A percentile compares a stretch with the other conserved stretches of the same genome.
Conservation (phyloP, 2,113 vertebrate species). For the Ranitomeya imitator region DNA sequence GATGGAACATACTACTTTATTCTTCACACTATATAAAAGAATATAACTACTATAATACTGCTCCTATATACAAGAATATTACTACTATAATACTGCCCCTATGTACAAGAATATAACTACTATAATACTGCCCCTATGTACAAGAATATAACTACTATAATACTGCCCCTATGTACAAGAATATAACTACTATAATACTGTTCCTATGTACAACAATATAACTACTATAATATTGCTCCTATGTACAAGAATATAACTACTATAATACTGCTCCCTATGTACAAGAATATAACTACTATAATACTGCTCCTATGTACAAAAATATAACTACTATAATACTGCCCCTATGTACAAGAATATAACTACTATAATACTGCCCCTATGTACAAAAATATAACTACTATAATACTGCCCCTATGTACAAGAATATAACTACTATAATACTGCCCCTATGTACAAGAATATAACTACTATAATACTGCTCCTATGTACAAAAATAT, state of each 20-base stretch:
- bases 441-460: no score
- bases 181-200: background rate
- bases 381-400: background rate
- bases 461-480: no score
- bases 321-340: no score
- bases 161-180: background rate
- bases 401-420: background rate
- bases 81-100: background rate
- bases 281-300: no score
- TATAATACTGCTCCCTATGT: background rate
- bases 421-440: no score
- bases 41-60: background rate
- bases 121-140: background rate
- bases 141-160: slow-evolving; percentile 1
- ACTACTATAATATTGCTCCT: slow-evolving; percentile 4
- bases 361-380: background rate
- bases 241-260: background rate
- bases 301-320: no score
- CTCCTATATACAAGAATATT: background rate
- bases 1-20: no score
- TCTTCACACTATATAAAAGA: no score
- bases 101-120: background rate
- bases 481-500: no score
- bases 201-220: background rate
- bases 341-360: no score